Conservation (phyloP, 2,888 invertebrate species). For the Danaus chrysippus region DNA sequence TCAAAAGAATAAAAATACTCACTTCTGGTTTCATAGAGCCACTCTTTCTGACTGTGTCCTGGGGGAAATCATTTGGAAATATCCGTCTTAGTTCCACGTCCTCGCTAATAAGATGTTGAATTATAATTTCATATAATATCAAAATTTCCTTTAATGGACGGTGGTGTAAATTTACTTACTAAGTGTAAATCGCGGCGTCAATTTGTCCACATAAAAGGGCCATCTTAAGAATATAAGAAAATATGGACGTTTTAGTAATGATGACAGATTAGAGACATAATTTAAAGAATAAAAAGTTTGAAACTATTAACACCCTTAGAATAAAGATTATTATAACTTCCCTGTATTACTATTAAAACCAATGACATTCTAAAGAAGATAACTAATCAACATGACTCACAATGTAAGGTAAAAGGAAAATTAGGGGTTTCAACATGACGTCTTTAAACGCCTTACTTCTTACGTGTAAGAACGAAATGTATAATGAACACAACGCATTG, state of each 20-base stretch:
- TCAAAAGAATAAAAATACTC: constrained; percentile 21
- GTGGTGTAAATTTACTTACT: constrained; percentile 49
- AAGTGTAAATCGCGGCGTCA: constrained; percentile 58
- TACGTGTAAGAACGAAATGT: not conserved
- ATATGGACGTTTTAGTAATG: not conserved
- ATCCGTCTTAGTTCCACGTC: constrained; percentile 66
- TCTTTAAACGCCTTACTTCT: not conserved
- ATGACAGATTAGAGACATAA: not conserved
- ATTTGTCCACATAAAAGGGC: constrained; percentile 37
- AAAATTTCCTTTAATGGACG: constrained; percentile 7
- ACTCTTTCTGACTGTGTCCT: constrained; percentile 60
- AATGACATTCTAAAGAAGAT: not conserved
- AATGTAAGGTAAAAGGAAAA: constrained; percentile 16
- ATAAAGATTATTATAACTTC: not conserved
- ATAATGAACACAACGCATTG: not conserved
- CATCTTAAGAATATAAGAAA: constrained; percentile 42
- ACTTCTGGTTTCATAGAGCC: constrained; percentile 62
- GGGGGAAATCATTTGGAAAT: constrained; percentile 67
- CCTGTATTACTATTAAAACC: not conserved
- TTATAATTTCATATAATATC: constrained; percentile 6
- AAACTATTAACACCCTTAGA: not conserved
- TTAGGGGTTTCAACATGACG: constrained; percentile 22
- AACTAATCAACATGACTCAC: constrained; percentile 18
- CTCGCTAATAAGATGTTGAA: constrained; percentile 47
- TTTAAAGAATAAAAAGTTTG: not conserved